Percentiles rank a stretch among this genome's conserved stretches.
Conservation (phyloP, 23 tunicate genomes). For the Halocynthia roretzi region DNA sequence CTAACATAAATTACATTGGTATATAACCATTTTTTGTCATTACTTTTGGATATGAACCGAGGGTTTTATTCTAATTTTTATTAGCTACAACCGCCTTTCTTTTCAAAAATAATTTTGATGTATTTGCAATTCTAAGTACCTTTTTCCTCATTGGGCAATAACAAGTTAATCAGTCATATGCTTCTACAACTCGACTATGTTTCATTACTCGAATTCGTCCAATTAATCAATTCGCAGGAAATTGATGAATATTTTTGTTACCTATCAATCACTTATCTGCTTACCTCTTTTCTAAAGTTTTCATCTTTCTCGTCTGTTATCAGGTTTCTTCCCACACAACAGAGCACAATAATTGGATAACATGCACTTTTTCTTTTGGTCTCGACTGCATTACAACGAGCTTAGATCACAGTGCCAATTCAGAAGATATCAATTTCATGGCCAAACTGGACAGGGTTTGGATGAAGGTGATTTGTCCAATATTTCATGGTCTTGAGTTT, state of each 20-base stretch:
- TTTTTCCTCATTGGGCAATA: too few relatives aligned
- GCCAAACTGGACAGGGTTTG: conserved; percentile 52
- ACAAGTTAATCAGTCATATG: too few relatives aligned
- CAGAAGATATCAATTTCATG: conserved; percentile 81
- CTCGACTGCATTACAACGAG: conserved; percentile 25
- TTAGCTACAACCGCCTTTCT: too few relatives aligned
- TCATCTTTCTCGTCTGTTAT: neutral
- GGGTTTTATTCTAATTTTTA: too few relatives aligned
- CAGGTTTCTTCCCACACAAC: neutral
- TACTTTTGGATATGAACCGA: too few relatives aligned
- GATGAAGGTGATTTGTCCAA: conserved; percentile 40
- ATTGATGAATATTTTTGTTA: neutral
- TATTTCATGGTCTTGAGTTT: neutral
- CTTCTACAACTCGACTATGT: too few relatives aligned
- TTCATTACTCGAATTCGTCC: too few relatives aligned
- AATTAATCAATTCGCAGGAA: neutral
- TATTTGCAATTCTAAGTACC: too few relatives aligned
- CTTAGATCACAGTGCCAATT: conserved; percentile 73
- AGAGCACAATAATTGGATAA: neutral
- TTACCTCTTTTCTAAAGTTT: neutral
- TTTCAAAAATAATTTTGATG: too few relatives aligned
- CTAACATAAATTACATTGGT: too few relatives aligned
- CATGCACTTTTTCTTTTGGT: conserved; percentile 23
- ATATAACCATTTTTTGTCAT: too few relatives aligned
- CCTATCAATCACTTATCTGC: neutral